Evolutionary conservation across 1,140 invertebrate genomes (phyloP).

Genomic region (Antheraea mylitta): DNA sequence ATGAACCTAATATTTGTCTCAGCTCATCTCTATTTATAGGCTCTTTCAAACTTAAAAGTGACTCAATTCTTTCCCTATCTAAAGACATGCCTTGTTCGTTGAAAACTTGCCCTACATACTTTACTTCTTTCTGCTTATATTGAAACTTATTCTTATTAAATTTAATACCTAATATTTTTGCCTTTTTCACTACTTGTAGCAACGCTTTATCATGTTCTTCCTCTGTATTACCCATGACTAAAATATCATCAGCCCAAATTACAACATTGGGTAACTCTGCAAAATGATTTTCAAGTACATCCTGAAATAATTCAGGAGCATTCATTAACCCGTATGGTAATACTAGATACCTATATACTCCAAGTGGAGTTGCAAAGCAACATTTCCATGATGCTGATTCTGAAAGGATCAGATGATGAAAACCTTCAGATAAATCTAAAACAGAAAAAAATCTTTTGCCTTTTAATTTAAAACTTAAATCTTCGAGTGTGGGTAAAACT

Average conservation of each 20-base stretch:
- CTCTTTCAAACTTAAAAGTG: no score
- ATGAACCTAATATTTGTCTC: no score
- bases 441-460: slow-evolving; percentile 23
- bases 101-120: slow-evolving; percentile 48
- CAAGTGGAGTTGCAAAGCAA: slow-evolving; percentile 20
- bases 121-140: slow-evolving; percentile 36
- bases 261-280: slow-evolving; percentile 29
- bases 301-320: slow-evolving; percentile 40
- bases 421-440: slow-evolving; percentile 31
- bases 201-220: slow-evolving; percentile 29
- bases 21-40: no score
- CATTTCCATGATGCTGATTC: slow-evolving; percentile 22
- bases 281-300: slow-evolving; percentile 26
- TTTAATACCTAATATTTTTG: slow-evolving; percentile 40
- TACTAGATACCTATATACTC: slow-evolving; percentile 14
- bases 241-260: slow-evolving; percentile 42
- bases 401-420: slow-evolving; percentile 22
- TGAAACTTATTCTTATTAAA: slow-evolving; percentile 59
- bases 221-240: slow-evolving; percentile 24
- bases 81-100: no score
- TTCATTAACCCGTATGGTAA: slow-evolving; percentile 36
- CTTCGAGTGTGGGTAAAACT: slow-evolving; percentile 23
- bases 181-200: slow-evolving; percentile 8
- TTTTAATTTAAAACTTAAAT: slow-evolving; percentile 13
- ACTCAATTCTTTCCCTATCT: no score